These are phyloP conservation scores for Phorcus lineatus DNA, from an alignment of 2,888 invertebrate species.

Conservation along the genomic window DNA sequence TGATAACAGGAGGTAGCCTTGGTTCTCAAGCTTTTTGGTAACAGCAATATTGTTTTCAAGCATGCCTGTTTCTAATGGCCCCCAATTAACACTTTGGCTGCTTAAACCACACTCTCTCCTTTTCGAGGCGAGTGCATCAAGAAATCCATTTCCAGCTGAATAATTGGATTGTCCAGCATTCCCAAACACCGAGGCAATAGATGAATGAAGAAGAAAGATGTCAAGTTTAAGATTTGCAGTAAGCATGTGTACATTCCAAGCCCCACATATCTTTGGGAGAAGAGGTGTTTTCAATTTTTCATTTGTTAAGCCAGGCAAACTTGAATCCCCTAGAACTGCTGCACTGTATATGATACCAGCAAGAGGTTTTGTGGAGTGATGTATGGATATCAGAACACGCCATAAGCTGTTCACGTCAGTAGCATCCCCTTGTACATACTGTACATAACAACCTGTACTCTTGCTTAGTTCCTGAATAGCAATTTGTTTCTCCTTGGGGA, in stretches of 20 bases:
- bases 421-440: too few species aligned
- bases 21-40: conserved; percentile 2
- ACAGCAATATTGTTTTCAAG: conserved; percentile 24
- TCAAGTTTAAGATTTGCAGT: conserved; percentile 44
- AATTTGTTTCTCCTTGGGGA: conserved; percentile 8
- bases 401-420: too few species aligned
- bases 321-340: conserved; percentile 43
- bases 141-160: conserved; percentile 54
- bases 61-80: conserved; percentile 52
- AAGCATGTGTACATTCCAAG: conserved; percentile 53
- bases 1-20: conserved; percentile 24
- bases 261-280: conserved; percentile 48
- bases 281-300: conserved; percentile 33
- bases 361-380: too few species aligned
- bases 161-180: conserved; percentile 59
- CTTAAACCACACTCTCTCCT: conserved; percentile 40
- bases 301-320: conserved; percentile 36
- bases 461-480: neutral
- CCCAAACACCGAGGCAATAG: conserved; percentile 51
- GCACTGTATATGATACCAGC: conserved; percentile 56
- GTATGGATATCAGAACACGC: too few species aligned
- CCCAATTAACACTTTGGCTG: conserved; percentile 61
- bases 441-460: too few species aligned
- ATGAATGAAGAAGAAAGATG: conserved; percentile 60
- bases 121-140: conserved; percentile 50